These are phyloP conservation scores for human (Homo sapiens) DNA, from an alignment of 2,113 vertebrate genomes.

Conservation along the genomic window GRCh38 chr12:41710001-41710500, in stretches of 20 bases:
- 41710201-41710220: neutral
- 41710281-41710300: neutral
- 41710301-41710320: neutral
- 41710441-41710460: neutral
- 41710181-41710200: neutral
- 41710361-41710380: neutral
- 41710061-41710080: neutral
- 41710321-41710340: neutral
- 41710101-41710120: neutral
- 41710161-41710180: neutral
- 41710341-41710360: neutral
- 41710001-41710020: neutral
- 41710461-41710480: neutral
- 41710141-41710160: neutral
- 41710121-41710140: neutral
- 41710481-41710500: neutral
- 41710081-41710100: neutral
- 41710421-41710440: neutral
- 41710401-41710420: neutral
- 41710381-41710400: neutral
- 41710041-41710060: neutral
- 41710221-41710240: neutral
- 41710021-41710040: neutral
- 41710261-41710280: neutral
- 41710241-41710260: neutral